A percentile compares a stretch with the other conserved stretches of the same genome.
Evolutionary conservation across 2,797 vertebrate species (phyloP).

Genomic region (Galaxias olidus): DNA sequence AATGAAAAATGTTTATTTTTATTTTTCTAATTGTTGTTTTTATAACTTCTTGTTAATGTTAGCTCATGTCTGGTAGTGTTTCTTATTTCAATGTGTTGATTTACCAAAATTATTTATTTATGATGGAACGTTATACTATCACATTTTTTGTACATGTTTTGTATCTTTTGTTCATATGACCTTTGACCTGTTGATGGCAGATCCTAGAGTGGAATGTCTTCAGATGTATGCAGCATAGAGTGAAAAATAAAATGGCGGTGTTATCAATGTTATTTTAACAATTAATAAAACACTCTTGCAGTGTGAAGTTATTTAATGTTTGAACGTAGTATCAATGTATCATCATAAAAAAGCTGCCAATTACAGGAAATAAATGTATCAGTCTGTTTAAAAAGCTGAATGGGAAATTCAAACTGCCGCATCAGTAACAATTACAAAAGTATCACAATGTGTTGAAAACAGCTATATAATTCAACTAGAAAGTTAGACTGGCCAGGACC

Average conservation of each 20-base stretch:
- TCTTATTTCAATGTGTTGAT: conserved; percentile 62
- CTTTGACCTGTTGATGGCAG: conserved; percentile 62
- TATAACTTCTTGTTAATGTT: conserved; percentile 59
- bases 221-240: conserved; percentile 68
- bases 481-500: too few species aligned
- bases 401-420: too few species aligned
- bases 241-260: conserved; percentile 69
- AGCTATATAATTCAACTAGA: too few species aligned
- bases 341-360: too few species aligned
- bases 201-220: conserved; percentile 56
- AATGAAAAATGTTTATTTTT: conserved; percentile 38
- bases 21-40: conserved; percentile 40
- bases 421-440: too few species aligned
- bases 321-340: too few species aligned
- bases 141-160: conserved; percentile 42
- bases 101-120: conserved; percentile 80
- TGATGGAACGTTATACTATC: conserved; percentile 67
- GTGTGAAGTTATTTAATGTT: conserved; percentile 29
- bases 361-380: too few species aligned
- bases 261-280: conserved; percentile 81
- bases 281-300: conserved; percentile 74
- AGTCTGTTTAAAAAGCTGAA: too few species aligned
- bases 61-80: conserved; percentile 51
- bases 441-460: neutral
- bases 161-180: conserved; percentile 59